Conservation (phyloP, 1,140 invertebrate genomes). For the Drosophila orosa region DNA sequence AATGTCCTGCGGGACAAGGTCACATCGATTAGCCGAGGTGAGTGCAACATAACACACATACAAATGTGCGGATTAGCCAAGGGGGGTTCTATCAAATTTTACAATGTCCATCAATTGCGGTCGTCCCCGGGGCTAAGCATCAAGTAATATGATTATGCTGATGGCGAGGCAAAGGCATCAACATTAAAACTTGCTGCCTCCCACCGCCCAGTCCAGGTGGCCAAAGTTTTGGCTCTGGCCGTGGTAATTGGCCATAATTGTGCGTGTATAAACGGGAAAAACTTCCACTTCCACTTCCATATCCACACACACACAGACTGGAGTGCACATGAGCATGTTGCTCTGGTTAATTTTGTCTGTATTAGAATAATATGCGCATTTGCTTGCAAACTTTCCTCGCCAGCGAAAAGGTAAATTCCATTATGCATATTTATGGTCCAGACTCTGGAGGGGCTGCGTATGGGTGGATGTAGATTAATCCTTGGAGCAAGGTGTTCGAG, state of each 20-base stretch:
- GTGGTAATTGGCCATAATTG: slow-evolving; percentile 65
- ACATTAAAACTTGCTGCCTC: slow-evolving; percentile 56
- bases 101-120: slow-evolving; percentile 70
- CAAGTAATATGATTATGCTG: slow-evolving; percentile 78
- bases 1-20: slow-evolving; percentile 98
- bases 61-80: slow-evolving; percentile 64
- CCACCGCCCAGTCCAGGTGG: slow-evolving; percentile 32
- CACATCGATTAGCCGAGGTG: slow-evolving; percentile 98
- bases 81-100: slow-evolving; percentile 69
- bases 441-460: slow-evolving; percentile 30
- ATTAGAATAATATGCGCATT: slow-evolving; percentile 80
- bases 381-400: slow-evolving; percentile 80
- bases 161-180: slow-evolving; percentile 51
- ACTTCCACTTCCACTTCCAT: slow-evolving; percentile 62
- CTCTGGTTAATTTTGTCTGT: slow-evolving; percentile 68
- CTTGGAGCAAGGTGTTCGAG: slow-evolving; percentile 46
- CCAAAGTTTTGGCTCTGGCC: slow-evolving; percentile 42
- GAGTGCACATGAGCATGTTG: slow-evolving; percentile 34
- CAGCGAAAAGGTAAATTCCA: slow-evolving; percentile 68
- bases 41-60: slow-evolving; percentile 75
- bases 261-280: slow-evolving; percentile 63
- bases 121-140: slow-evolving; percentile 35
- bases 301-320: slow-evolving; percentile 4
- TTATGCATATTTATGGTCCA: slow-evolving; percentile 76
- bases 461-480: slow-evolving; percentile 24